These are phyloP conservation scores for Eubasilissa regina DNA, from an alignment of 1,140 invertebrate species.

Conservation along the genomic window DNA sequence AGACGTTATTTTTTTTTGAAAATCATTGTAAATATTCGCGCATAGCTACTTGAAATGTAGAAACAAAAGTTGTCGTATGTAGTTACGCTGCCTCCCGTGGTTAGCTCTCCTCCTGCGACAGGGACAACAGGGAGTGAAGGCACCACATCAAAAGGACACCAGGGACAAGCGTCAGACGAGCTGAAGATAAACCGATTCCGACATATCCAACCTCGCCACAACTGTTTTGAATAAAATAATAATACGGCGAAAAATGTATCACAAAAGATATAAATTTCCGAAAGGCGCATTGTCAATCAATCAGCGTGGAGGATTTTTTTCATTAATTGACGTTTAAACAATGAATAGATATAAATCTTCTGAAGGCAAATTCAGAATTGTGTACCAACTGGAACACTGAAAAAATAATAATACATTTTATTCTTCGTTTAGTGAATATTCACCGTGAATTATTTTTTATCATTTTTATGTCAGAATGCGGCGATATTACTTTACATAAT, in stretches of 20 bases:
- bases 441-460: no score
- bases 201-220: slow-evolving; percentile 39
- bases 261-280: slow-evolving; percentile 58
- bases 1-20: no score
- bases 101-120: not conserved
- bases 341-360: slow-evolving; percentile 61
- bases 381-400: no score
- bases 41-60: no score
- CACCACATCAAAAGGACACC: slow-evolving; percentile 58
- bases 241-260: slow-evolving; percentile 59
- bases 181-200: slow-evolving; percentile 39
- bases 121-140: slow-evolving; percentile 29
- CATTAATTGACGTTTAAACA: slow-evolving; percentile 61
- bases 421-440: no score
- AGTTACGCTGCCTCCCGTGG: no score
- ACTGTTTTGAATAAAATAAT: slow-evolving; percentile 59
- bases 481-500: no score
- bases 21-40: no score
- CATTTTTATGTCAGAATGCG: no score
- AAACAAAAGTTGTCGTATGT: no score
- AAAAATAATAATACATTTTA: no score
- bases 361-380: no score
- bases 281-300: slow-evolving; percentile 59
- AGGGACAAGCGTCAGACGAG: slow-evolving; percentile 34
- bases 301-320: slow-evolving; percentile 57